phyloP scores from a whole-genome alignment of 2,888 invertebrate genomes.

The Lithophane ornitopus region DNA sequence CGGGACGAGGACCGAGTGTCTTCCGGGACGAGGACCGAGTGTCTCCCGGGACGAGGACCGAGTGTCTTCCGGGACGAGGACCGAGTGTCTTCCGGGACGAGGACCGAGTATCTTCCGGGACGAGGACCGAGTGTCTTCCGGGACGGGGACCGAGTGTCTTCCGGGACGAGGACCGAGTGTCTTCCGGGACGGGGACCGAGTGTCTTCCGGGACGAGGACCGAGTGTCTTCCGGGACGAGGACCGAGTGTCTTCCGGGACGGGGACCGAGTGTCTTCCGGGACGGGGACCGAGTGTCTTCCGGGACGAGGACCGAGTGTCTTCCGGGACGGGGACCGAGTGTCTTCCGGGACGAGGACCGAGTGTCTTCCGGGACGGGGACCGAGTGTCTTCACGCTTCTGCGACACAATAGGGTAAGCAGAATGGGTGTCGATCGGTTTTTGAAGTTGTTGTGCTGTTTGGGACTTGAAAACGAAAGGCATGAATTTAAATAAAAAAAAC shows the following conservation, averaged over 20 bases:
- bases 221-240: too few relatives aligned
- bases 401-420: slow-evolving; percentile 11
- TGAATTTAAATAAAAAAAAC: too few relatives aligned
- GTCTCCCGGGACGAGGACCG: slow-evolving; percentile 2
- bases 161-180: too few relatives aligned
- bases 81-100: slow-evolving; percentile 11
- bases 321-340: background rate
- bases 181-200: background rate
- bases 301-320: too few relatives aligned
- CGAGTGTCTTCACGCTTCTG: slow-evolving; percentile 20
- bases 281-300: slow-evolving; percentile 4
- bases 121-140: slow-evolving; percentile 2
- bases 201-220: slow-evolving; percentile 1
- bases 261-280: slow-evolving; percentile 5
- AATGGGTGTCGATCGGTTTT: slow-evolving; percentile 1
- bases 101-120: too few relatives aligned
- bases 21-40: slow-evolving; percentile 3
- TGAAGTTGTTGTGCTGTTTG: background rate
- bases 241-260: too few relatives aligned
- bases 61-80: slow-evolving; percentile 1
- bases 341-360: slow-evolving; percentile 5
- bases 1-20: background rate
- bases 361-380: slow-evolving; percentile 21
- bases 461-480: background rate
- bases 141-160: slow-evolving; percentile 4